Percentiles rank a stretch among this genome's conserved stretches.
Conservation (phyloP, 1,140 invertebrate genomes). For the Heliothis subflexa region DNA sequence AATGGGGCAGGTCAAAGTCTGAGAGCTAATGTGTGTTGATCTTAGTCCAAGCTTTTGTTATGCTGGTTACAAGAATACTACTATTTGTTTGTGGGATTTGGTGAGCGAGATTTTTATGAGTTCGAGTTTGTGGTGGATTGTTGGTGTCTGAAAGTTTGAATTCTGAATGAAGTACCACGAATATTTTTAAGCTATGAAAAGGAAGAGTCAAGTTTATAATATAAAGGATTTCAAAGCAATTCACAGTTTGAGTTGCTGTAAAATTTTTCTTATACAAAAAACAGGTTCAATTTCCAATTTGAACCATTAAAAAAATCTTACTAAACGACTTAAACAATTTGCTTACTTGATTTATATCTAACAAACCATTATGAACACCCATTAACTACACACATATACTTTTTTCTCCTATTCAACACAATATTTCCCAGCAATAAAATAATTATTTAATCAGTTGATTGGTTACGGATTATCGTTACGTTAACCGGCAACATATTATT, state of each 20-base stretch:
- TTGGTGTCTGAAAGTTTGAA: background rate
- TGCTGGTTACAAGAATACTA: slow-evolving; percentile 51
- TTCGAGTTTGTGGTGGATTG: slow-evolving; percentile 33
- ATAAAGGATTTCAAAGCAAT: background rate
- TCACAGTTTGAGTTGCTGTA: background rate
- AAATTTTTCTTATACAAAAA: slow-evolving; percentile 3
- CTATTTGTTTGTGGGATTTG: slow-evolving; percentile 34
- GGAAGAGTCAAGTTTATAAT: too few relatives aligned
- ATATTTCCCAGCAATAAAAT: slow-evolving; percentile 41
- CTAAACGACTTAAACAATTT: slow-evolving; percentile 57
- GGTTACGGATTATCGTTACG: slow-evolving; percentile 35
- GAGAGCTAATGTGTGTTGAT: slow-evolving; percentile 82
- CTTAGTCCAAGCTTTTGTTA: slow-evolving; percentile 68
- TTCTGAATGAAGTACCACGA: too few relatives aligned
- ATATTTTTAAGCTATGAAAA: too few relatives aligned
- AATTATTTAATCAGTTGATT: slow-evolving; percentile 48
- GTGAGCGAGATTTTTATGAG: background rate
- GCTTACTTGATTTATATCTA: slow-evolving; percentile 31
- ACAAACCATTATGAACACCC: slow-evolving; percentile 31
- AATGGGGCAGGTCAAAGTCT: slow-evolving; percentile 76
- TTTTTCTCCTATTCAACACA: slow-evolving; percentile 16
- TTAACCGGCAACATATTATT: slow-evolving; percentile 19
- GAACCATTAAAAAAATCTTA: slow-evolving; percentile 48
- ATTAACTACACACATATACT: slow-evolving; percentile 8
- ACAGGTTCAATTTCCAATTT: slow-evolving; percentile 11